Evolutionary conservation across 2,888 invertebrate species (phyloP), one percentile per base, ranked within the genome.

Genomic region (Hartigia nigra): DNA sequence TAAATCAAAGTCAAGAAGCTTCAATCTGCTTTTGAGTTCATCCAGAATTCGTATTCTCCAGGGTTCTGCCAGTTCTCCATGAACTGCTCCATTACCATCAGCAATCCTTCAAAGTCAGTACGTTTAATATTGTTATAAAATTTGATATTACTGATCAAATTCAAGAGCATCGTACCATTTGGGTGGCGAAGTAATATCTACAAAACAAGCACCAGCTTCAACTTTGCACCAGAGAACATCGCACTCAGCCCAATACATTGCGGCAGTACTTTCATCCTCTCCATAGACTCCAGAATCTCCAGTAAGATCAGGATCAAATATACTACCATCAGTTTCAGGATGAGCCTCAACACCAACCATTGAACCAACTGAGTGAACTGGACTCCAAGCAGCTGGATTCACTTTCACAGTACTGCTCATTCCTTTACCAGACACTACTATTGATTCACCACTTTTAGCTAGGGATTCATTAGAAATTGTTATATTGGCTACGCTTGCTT

Each of bases 321-420:
- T 95, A 87, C 96, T 95, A 76, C 96, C 96, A 89, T 97, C 97
- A 82, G 96, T 95, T 89, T 96, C 96, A 4, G 96, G 96, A 90
- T 96, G 96, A n/a, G 95, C 97, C 92, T 97, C 97, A 87, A 96
- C 96, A 2, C 96, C 97, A 3, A 94, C 92, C 91, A 97, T 95
- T 35, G 97, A 97, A 12, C 97, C 97, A 12, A 96, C 96, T 88
- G 96, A 97, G 83, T 96, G 94, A n/a, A 97, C 96, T 31, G 97
- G 97, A 88, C 96, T 97, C 97, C 97, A 97, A 37, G 96, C 96
- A 87, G 96, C 94, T 32, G 96, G 96, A 92, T 96, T 96, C 86
- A 91, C 91, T 86, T 91, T 91, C 0, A 91, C 87, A 37, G 91
- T 91, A 82, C 87, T 90, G 36, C 89, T 81, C 91, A 91, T 91